Evolutionary conservation across 2,113 vertebrate genomes (phyloP).

Genomic region (Triplophysa rosa): DNA sequence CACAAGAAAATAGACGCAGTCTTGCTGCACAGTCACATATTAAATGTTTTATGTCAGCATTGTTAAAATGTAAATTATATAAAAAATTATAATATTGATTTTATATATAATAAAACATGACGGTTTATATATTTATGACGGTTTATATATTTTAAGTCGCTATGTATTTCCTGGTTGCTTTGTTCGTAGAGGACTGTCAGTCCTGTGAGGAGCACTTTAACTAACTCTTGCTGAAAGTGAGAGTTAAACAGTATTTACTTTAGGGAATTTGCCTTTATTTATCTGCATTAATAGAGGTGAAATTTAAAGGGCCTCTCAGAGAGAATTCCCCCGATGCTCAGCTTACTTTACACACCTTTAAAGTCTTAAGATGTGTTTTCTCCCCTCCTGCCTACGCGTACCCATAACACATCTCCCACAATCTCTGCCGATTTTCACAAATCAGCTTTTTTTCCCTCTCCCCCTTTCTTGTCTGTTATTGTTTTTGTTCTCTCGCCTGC

Average conservation of each 20-base stretch:
- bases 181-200: slow-evolving; percentile 64
- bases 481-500: slow-evolving; percentile 35
- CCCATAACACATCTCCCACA: slow-evolving; percentile 64
- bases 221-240: slow-evolving; percentile 73
- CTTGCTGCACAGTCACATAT: background rate
- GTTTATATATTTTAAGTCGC: too few species aligned
- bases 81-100: too few species aligned
- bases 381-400: slow-evolving; percentile 54
- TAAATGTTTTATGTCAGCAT: background rate
- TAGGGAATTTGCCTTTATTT: slow-evolving; percentile 72
- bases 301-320: slow-evolving; percentile 68
- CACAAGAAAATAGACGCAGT: background rate
- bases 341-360: slow-evolving; percentile 72
- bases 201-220: slow-evolving; percentile 71
- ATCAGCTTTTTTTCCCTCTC: slow-evolving; percentile 57
- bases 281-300: slow-evolving; percentile 73
- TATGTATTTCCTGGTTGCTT: slow-evolving; percentile 27
- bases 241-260: slow-evolving; percentile 77
- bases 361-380: slow-evolving; percentile 65
- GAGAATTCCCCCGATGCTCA: slow-evolving; percentile 69
- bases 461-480: slow-evolving; percentile 46
- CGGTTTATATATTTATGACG: too few species aligned
- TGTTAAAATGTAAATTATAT: slow-evolving; percentile 19
- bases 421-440: slow-evolving; percentile 66
- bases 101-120: too few species aligned